Evolutionary conservation across 2,888 invertebrate species (phyloP), one percentile per base, ranked within the genome.

Genomic region (Dryobota labecula): DNA sequence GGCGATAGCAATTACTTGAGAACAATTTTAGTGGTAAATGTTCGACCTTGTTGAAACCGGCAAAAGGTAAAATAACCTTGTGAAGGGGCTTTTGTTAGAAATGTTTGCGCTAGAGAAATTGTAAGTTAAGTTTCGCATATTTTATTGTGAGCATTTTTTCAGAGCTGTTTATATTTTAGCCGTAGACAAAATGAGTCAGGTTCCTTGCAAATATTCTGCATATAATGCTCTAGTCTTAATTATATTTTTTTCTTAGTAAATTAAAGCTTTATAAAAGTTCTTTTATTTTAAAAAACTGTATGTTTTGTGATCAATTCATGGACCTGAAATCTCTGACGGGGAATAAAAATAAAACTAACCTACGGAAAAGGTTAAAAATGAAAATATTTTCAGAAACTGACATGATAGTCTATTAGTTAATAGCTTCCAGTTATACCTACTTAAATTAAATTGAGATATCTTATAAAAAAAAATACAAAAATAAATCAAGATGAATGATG

Each of bases 41-140:
- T 66, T 60, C 67, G 73, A 78, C 86, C 86, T 83, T 83, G 80
- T 60, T 57, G n/a, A 47, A 70, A 78, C 38, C n/a, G 51, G 49
- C 41, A 70, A 54, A 72, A 73, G 69, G 58, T 69, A 58, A 27
- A 53, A 45, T 60, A 64, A 76, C 70, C 71, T 71, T 73, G 58
- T 38, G 11, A 70, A 64, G 73, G 63, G 56, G 18, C 2, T 62
- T 58, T 70, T 45, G 18, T 56, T 63, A 43, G 45, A 56, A 72
- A 54, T 58, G 6, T 51, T 36, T 15, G 8, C 8, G 51, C 13
- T 43, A 68, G 15, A 51, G 20, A 76, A 70, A 64, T 36, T 24
- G 41, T n/a, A 33, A 49, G 24, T 62, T 76, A 61, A 67, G 20
- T 43, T 41, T 49, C 4, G 18, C 15, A 30, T 38, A 63, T 15